Percentiles rank a stretch among this genome's conserved stretches.
These are phyloP conservation scores for Nothura maculosa DNA, from an alignment of 2,797 vertebrate genomes.

Conservation along the genomic window DNA sequence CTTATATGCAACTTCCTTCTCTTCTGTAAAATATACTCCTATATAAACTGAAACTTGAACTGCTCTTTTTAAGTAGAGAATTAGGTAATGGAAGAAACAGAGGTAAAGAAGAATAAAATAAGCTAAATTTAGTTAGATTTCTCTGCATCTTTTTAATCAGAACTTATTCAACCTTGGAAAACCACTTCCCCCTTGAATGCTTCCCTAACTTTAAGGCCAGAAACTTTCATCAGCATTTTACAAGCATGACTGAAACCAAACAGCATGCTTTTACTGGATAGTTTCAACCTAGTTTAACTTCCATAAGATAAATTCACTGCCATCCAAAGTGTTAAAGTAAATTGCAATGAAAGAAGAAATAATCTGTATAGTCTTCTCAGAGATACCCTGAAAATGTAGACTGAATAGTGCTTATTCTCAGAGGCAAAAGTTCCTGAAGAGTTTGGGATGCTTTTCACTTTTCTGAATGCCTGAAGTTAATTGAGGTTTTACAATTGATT, in stretches of 20 bases:
- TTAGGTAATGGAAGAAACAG: neutral
- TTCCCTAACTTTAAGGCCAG: conserved; percentile 20
- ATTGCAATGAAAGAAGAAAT: neutral
- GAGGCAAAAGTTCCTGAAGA: neutral
- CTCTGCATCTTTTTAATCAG: conserved; percentile 27
- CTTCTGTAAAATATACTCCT: neutral
- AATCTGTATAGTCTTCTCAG: neutral
- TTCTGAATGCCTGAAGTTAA: neutral
- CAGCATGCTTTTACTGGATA: conserved; percentile 11
- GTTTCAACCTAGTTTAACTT: neutral
- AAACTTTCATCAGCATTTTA: conserved; percentile 54
- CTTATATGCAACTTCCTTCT: neutral
- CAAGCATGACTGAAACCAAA: conserved; percentile 36
- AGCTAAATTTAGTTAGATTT: conserved; percentile 1
- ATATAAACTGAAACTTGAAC: neutral
- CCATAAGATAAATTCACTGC: neutral
- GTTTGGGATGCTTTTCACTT: neutral
- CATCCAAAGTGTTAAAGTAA: neutral
- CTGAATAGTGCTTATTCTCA: neutral
- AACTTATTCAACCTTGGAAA: conserved; percentile 40
- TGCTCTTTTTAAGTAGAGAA: neutral
- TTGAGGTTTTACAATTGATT: fast-evolving
- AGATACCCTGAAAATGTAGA: neutral
- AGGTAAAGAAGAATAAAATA: neutral
- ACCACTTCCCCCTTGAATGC: conserved; percentile 43